Evolutionary conservation across 1,140 invertebrate species (phyloP).

Genomic region (Camponotus vicinus): DNA sequence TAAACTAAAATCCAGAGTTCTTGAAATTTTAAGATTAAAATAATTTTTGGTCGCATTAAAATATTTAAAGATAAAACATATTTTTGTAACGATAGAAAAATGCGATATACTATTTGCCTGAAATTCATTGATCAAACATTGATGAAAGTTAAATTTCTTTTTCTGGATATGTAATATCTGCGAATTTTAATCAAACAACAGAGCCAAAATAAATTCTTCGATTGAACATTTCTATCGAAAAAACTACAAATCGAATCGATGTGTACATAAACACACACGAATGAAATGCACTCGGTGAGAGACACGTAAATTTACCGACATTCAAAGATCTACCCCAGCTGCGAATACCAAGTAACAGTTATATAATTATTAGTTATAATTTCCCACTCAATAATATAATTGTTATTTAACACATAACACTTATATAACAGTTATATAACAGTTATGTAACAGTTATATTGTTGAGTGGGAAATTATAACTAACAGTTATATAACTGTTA

Average conservation of each 20-base stretch:
- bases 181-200: neutral
- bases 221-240: neutral
- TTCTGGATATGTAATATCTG: neutral
- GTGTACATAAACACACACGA: constrained; percentile 25
- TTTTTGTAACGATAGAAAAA: neutral
- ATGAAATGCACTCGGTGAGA: constrained; percentile 46
- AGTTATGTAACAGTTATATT: no score
- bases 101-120: no score
- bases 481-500: neutral
- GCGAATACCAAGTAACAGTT: neutral
- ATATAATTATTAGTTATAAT: neutral
- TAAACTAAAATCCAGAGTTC: neutral
- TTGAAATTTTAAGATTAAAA: neutral
- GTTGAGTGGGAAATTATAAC: no score
- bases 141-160: constrained; percentile 22
- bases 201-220: neutral
- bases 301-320: neutral
- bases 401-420: no score
- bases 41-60: neutral
- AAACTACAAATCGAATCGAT: neutral
- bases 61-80: neutral
- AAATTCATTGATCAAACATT: neutral
- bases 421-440: no score
- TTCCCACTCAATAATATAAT: no score
- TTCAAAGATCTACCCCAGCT: neutral